These are phyloP conservation scores for Amaurobius ferox DNA, from an alignment of 2,888 invertebrate genomes.

Conservation along the genomic window DNA sequence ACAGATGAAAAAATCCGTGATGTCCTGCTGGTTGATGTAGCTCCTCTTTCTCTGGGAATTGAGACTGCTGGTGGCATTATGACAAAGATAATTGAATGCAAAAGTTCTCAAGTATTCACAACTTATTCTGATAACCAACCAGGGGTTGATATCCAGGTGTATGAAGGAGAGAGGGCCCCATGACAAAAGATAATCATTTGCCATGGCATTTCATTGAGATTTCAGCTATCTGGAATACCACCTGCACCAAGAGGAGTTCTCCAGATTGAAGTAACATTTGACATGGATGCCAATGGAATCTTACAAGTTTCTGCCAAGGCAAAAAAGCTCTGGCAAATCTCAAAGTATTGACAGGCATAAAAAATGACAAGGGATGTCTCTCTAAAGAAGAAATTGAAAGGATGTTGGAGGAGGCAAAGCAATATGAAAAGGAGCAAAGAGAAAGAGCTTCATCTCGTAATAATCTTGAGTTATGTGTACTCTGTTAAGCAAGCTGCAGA, in stretches of 20 bases:
- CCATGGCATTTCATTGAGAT: slow-evolving; percentile 80
- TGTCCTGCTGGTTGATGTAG: slow-evolving; percentile 88
- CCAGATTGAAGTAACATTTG: slow-evolving; percentile 80
- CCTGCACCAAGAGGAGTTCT: slow-evolving; percentile 81
- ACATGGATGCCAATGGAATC: slow-evolving; percentile 79
- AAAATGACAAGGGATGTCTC: slow-evolving; percentile 80
- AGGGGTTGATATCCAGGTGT: slow-evolving; percentile 89
- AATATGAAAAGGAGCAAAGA: slow-evolving; percentile 79
- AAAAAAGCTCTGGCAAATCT: slow-evolving; percentile 80
- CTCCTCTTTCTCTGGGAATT: slow-evolving; percentile 81
- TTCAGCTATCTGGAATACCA: slow-evolving; percentile 83
- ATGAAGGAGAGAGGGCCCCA: slow-evolving; percentile 87
- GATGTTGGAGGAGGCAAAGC: slow-evolving; percentile 80
- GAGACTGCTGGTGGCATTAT: slow-evolving; percentile 84
- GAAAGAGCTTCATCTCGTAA: slow-evolving; percentile 86
- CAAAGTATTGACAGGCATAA: slow-evolving; percentile 79
- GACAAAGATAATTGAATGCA: slow-evolving; percentile 87
- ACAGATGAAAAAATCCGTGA: slow-evolving; percentile 83
- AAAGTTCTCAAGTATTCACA: slow-evolving; percentile 87
- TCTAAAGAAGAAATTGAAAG: slow-evolving; percentile 80
- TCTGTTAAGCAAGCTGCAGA: slow-evolving; percentile 79
- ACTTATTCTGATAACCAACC: slow-evolving; percentile 96
- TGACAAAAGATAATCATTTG: slow-evolving; percentile 90
- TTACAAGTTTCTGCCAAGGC: slow-evolving; percentile 78
- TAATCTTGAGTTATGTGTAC: slow-evolving; percentile 82